Evolutionary conservation across 2,888 invertebrate species (phyloP), one percentile per base, ranked within the genome.

Genomic region (Ryuthela nishihirai): DNA sequence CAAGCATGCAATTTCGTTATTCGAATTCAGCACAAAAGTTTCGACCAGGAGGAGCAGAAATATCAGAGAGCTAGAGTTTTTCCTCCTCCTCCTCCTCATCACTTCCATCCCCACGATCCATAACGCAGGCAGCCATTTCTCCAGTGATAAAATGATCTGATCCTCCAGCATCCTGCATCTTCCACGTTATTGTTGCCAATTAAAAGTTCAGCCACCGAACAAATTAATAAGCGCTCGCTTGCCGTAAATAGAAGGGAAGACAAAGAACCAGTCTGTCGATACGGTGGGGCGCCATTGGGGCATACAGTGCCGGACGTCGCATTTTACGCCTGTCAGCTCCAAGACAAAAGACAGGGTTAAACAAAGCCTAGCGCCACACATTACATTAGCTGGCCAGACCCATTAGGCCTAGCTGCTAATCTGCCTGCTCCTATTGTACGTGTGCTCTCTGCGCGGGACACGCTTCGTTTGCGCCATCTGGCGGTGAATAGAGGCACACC

Each of bases 401-500:
- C 54, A 54, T 54, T 54, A 54, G 41, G 34, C 47, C 54, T 24
- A 20, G 23, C 34, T 46, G 47, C 54, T 54, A 54, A 54, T 54
- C 54, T 54, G 47, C 23, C 39, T 17, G n/a, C 45, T 34, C 29
- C 35, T 36, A 54, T 55, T 55, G 55, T 49, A 39, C 36, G 39
- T 10, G 38, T 21, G 34, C 41, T 35, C n/a, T 25, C 34, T 38
- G 35, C 39, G 45, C 36, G 39, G 40, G 41, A 29, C 45, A 34
- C 55, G 55, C 48, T 55, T 46, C 55, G 55, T 55, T 55, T 39
- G 43, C 55, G 55, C 55, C 55, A 55, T 55, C 46, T 55, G 55
- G 55, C 54, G 47, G 46, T 54, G 54, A 54, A 39, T 46, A n/a
- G n/a, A n/a, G n/a, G n/a, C n/a, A n/a, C n/a, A n/a, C n/a, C n/a